A percentile compares a stretch with the other conserved stretches of the same genome.
phyloP scores from a whole-genome alignment of 2,888 invertebrate genomes.

The Mimumesa dahlbomi region DNA sequence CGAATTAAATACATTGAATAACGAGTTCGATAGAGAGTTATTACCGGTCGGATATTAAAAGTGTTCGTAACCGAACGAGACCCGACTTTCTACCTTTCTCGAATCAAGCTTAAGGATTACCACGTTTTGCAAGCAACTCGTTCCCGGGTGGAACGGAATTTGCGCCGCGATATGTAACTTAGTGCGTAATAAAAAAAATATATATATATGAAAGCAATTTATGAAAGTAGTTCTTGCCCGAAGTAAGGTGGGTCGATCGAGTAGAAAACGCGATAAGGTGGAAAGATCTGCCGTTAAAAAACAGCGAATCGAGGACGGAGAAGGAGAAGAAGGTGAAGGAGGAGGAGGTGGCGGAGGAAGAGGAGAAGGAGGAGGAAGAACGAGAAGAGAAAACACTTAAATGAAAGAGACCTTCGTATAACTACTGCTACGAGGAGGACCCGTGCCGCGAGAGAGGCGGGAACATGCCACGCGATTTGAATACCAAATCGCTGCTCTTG shows the following conservation, averaged over 20 bases:
- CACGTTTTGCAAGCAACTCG: no score
- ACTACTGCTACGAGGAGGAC: slow-evolving; percentile 34
- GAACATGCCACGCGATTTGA: slow-evolving; percentile 69
- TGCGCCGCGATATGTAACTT: not conserved
- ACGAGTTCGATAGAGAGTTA: no score
- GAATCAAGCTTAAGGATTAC: no score
- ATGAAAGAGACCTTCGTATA: slow-evolving; percentile 43
- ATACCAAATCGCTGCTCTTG: slow-evolving; percentile 73
- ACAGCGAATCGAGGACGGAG: not conserved
- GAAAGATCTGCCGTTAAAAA: slow-evolving; percentile 16
- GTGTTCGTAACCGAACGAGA: no score
- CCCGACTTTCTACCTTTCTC: no score
- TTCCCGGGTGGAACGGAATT: no score
- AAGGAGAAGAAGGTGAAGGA: slow-evolving; percentile 6
- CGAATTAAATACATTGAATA: no score
- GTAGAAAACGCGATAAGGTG: slow-evolving; percentile 24
- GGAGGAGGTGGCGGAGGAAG: slow-evolving; percentile 6
- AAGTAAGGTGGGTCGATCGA: slow-evolving; percentile 18
- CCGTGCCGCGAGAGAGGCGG: slow-evolving; percentile 55
- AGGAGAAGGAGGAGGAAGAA: slow-evolving; percentile 16
- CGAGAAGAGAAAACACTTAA: slow-evolving; percentile 46
- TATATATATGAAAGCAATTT: not conserved
- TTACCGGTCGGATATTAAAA: no score
- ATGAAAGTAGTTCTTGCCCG: not conserved
- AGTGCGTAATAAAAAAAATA: not conserved